Base-by-base conservation (phyloP, 2,888 invertebrate genomes). In the Aromia moschata region DNA sequence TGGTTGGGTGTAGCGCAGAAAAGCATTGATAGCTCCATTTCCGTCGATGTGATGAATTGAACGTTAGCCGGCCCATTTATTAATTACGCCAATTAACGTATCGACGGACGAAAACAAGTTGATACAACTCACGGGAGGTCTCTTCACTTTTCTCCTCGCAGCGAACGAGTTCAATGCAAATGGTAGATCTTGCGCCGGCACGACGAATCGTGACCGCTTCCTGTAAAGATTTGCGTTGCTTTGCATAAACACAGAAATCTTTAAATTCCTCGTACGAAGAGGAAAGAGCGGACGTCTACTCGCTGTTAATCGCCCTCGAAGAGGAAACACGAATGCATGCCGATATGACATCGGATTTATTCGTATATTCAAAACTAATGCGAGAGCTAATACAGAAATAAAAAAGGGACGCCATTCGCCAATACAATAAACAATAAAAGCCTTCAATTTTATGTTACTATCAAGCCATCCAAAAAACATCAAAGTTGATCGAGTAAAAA, bases 191-290 rank as follows among this genome's bases (percentile, higher is more conserved):
- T 54, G 54, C 41, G 46, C 45, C 46, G 31, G 49, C 49, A 40
- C 54, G 58, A 54, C 43, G 20, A 37, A 41, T 58, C 58, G 58
- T 54, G 58, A 58, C 58, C 43, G 54, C 54, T 58, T 58, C 58
- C 58, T 58, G 44, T 49, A 43, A 53, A 45, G 45, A 54, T 58
- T 43, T 53, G 53, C 41, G 53, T 55, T 43, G 58, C 47, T 49
- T 52, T 58, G 54, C 46, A 55, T 58, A 54, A 58, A 49, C 47
- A 45, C 52, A 51, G 58, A 58, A 45, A 58, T 46, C 40, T 46
- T 52, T 46, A 51, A 51, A 53, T 53, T 58, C 46, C 37, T 45
- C 41, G 11, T 36, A 30, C 25, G 40, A 15, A 33, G 15, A 4
- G 25, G 20, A 10, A n/a, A 17, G 36, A 41, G 5, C 15, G 12